Evolutionary conservation across 2,113 vertebrate genomes (phyloP).

Genomic region (Scortum barcoo): DNA sequence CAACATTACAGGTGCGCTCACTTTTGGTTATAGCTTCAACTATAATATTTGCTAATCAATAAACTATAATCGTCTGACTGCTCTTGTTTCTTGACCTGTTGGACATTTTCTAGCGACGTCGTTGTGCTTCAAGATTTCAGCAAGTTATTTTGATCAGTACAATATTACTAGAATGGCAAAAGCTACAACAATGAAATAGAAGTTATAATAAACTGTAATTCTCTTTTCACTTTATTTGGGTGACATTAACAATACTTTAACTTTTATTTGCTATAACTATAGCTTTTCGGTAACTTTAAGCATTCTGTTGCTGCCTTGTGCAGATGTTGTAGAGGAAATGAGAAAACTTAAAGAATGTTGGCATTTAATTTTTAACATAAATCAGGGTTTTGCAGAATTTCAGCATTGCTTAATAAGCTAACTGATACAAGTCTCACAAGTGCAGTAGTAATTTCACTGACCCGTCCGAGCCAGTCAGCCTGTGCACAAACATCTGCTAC

Average conservation of each 20-base stretch:
- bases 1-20: too few species aligned
- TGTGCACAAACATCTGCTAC: conserved; percentile 71
- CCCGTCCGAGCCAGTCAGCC: conserved; percentile 24
- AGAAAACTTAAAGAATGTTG: neutral
- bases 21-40: neutral
- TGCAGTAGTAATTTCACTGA: conserved; percentile 33
- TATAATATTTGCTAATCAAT: neutral
- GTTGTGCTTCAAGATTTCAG: neutral
- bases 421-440: conserved; percentile 11
- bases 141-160: neutral
- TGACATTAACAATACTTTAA: neutral
- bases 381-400: neutral
- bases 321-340: neutral
- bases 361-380: neutral
- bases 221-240: neutral
- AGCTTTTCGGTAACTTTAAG: too few species aligned
- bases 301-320: neutral
- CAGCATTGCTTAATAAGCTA: neutral
- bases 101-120: neutral
- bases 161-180: neutral
- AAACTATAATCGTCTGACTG: neutral
- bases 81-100: neutral
- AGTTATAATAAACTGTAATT: neutral
- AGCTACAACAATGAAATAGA: neutral
- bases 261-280: too few species aligned